Evolutionary conservation across 2,888 invertebrate genomes (phyloP).

Genomic region (Torymus tubicola): DNA sequence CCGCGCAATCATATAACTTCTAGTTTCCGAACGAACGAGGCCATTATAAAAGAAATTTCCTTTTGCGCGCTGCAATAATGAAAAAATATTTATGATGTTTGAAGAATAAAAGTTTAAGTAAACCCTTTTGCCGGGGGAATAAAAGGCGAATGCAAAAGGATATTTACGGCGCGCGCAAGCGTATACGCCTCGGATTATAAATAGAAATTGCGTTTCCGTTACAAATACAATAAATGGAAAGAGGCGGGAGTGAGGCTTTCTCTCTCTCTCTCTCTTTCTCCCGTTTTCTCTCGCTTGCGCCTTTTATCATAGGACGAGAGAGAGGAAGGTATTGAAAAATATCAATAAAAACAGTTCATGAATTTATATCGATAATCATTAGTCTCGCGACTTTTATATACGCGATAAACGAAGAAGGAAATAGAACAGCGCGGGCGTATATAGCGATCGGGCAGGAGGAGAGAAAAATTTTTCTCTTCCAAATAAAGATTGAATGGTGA

Average conservation of each 20-base stretch:
- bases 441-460: neutral
- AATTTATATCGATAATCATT: conserved; percentile 34
- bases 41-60: conserved; percentile 38
- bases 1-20: conserved; percentile 31
- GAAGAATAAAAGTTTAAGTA: conserved; percentile 31
- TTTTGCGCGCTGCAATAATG: conserved; percentile 21
- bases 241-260: neutral
- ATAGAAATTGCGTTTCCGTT: conserved; percentile 22
- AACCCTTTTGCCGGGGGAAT: conserved; percentile 3
- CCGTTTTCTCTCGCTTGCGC: too few relatives aligned
- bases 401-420: conserved; percentile 12
- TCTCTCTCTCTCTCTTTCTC: neutral
- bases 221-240: conserved; percentile 25
- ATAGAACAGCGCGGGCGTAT: neutral
- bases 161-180: conserved; percentile 2
- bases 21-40: conserved; percentile 24
- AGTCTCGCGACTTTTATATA: conserved; percentile 16
- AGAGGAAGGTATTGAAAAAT: conserved; percentile 13
- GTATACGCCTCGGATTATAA: neutral
- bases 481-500: conserved; percentile 25
- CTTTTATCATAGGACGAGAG: neutral
- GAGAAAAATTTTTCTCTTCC: conserved; percentile 10
- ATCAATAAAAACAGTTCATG: conserved; percentile 29
- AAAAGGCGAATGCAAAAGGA: conserved; percentile 11
- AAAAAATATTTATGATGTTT: conserved; percentile 39